phyloP scores from a whole-genome alignment of 2,888 invertebrate genomes.

The Hypercompe scribonia region DNA sequence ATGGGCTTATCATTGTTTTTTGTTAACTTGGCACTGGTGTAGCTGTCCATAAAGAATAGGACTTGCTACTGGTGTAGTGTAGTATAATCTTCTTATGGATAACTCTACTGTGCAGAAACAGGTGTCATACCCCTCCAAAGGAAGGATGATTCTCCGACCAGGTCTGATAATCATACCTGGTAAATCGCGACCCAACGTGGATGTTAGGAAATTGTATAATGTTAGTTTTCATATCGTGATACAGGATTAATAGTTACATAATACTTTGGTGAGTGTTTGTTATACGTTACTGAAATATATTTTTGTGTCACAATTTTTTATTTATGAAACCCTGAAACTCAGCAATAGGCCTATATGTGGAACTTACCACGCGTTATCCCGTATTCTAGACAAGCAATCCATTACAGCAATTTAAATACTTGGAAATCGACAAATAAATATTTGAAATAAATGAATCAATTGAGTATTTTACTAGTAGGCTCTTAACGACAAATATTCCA shows the following conservation, averaged over 20 bases:
- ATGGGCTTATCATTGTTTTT: too few relatives aligned
- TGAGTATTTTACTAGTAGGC: conserved; percentile 19
- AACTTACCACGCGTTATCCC: too few relatives aligned
- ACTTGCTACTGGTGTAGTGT: not conserved
- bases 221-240: not conserved
- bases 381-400: not conserved
- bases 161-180: too few relatives aligned
- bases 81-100: too few relatives aligned
- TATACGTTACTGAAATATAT: not conserved
- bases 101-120: too few relatives aligned
- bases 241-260: too few relatives aligned
- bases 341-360: too few relatives aligned
- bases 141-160: too few relatives aligned
- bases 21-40: not conserved
- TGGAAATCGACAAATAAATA: conserved; percentile 8
- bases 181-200: not conserved
- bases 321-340: too few relatives aligned
- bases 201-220: not conserved
- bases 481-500: conserved; percentile 59
- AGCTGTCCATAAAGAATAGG: not conserved
- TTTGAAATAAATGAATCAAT: conserved; percentile 6
- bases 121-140: too few relatives aligned
- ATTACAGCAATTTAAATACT: not conserved
- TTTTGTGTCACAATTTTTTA: not conserved
- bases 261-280: too few relatives aligned